Evolutionary conservation across 2,888 invertebrate species (phyloP).

Genomic region (Andrena bicolor): DNA sequence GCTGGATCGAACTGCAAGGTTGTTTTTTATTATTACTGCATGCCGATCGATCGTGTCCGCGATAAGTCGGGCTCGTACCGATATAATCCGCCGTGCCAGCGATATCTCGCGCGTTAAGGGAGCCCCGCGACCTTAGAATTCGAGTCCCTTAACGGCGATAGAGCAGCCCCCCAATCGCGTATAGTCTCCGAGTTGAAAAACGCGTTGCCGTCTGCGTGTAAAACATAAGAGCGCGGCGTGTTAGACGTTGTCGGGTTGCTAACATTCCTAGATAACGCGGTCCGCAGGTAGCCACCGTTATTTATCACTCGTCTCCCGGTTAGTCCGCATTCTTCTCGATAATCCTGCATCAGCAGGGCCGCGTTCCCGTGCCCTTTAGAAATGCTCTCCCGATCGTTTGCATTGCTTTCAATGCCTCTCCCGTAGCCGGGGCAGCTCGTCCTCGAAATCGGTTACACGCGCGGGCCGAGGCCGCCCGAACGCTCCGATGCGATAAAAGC

Average conservation of each 20-base stretch:
- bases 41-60: constrained; percentile 3
- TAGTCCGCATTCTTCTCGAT: constrained; percentile 76
- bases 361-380: constrained; percentile 65
- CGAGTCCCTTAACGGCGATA: constrained; percentile 5
- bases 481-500: constrained; percentile 30
- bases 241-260: constrained; percentile 40
- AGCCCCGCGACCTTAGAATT: neutral
- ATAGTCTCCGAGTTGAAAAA: neutral
- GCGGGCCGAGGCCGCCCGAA: constrained; percentile 14
- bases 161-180: neutral
- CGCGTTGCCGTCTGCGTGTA: constrained; percentile 39
- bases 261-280: constrained; percentile 72
- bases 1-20: constrained; percentile 2
- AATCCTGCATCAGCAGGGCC: constrained; percentile 62
- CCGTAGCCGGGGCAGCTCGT: constrained; percentile 44
- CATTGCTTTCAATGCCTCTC: constrained; percentile 43
- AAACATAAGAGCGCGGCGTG: constrained; percentile 53
- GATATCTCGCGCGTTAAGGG: constrained; percentile 10
- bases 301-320: constrained; percentile 74
- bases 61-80: neutral
- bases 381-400: constrained; percentile 69
- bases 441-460: constrained; percentile 45
- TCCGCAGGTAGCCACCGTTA: constrained; percentile 71
- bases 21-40: neutral
- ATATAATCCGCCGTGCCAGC: neutral